These are phyloP conservation scores for Ophraella communa DNA, from an alignment of 2,888 invertebrate genomes.

Conservation along the genomic window DNA sequence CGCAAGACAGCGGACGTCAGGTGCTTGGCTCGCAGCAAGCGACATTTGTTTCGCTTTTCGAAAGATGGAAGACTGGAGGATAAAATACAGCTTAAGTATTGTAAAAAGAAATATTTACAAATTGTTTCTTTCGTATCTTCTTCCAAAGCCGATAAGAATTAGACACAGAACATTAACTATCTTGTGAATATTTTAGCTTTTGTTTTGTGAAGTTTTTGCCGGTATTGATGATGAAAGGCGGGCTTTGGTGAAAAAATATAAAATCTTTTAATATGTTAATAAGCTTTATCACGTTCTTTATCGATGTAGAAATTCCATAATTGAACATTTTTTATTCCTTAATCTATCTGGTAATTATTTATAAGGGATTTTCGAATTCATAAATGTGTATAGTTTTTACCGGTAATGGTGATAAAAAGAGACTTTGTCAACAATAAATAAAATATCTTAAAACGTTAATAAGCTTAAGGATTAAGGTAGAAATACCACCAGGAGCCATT, in stretches of 20 bases:
- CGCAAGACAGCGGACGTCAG: conserved; percentile 37
- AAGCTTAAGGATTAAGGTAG: no score
- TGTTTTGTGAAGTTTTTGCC: not conserved
- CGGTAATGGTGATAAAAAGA: no score
- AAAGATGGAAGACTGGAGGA: conserved; percentile 7
- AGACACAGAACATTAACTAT: conserved; percentile 3
- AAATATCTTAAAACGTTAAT: no score
- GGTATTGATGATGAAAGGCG: not conserved
- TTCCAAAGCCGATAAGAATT: not conserved
- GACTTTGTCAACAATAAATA: no score
- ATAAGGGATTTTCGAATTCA: no score
- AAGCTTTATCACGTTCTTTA: no score
- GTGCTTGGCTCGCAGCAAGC: conserved; percentile 32
- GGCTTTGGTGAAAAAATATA: not conserved
- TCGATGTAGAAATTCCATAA: no score
- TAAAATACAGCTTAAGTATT: conserved; percentile 17
- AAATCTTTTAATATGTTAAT: not conserved
- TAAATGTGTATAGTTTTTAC: no score
- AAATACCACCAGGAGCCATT: no score
- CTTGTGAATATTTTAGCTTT: conserved; percentile 1
- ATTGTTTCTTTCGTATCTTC: conserved; percentile 8
- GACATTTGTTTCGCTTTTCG: conserved; percentile 31
- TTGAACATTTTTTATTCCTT: no score
- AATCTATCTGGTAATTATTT: no score
- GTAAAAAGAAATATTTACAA: conserved; percentile 17